These are phyloP conservation scores for Syrrhaptes paradoxus DNA, from an alignment of 2,113 vertebrate genomes.

Conservation along the genomic window DNA sequence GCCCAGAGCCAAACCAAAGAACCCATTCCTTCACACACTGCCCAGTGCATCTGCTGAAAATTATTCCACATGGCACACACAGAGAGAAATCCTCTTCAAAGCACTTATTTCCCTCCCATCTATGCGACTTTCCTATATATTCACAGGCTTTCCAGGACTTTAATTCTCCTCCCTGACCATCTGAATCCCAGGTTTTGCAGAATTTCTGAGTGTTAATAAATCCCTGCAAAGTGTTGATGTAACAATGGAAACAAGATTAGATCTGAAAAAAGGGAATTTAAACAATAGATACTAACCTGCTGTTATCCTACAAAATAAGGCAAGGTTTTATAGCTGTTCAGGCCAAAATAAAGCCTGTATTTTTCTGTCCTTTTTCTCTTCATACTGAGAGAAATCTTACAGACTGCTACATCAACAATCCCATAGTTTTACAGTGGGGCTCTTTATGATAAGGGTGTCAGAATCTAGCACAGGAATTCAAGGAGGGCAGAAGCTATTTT, in stretches of 20 bases:
- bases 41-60: background rate
- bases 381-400: background rate
- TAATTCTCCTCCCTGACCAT: background rate
- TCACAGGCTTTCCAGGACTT: conserved; percentile 17
- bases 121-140: background rate
- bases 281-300: background rate
- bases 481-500: conserved; percentile 21
- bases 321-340: background rate
- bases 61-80: background rate
- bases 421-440: background rate
- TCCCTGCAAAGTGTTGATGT: background rate
- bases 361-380: background rate
- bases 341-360: background rate
- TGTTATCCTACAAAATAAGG: background rate
- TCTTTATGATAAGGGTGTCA: background rate
- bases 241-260: background rate
- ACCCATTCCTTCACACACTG: background rate
- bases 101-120: background rate
- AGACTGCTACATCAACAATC: background rate
- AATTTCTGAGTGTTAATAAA: background rate
- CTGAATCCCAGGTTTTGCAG: background rate
- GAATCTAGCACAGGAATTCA: conserved; percentile 2
- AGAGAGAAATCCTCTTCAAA: background rate
- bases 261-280: background rate
- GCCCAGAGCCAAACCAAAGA: background rate